phyloP scores from a whole-genome alignment of 2,797 vertebrate species.

The Helarctos malayanus region DNA sequence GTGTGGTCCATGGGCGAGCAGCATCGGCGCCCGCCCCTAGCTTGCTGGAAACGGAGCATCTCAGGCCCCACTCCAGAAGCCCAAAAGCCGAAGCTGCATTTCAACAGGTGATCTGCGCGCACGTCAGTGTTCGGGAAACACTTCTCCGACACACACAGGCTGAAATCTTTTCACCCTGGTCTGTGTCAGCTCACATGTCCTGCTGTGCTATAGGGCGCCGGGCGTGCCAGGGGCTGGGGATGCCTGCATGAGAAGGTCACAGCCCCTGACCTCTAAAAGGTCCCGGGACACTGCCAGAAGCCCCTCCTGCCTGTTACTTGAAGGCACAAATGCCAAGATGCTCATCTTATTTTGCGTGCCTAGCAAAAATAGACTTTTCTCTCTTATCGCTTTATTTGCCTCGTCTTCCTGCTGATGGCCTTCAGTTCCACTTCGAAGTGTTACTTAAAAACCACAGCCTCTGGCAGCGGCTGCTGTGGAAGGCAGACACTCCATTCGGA shows the following conservation, averaged over 20 bases:
- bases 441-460: slow-evolving; percentile 44
- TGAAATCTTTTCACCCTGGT: no score
- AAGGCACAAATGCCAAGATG: not conserved
- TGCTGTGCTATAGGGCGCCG: fast-evolving
- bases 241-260: fast-evolving
- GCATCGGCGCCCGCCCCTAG: no score
- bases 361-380: not conserved
- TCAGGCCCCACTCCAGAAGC: not conserved
- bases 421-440: not conserved
- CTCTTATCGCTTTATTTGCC: not conserved
- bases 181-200: fast-evolving
- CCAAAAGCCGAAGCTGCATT: not conserved
- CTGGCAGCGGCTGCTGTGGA: not conserved
- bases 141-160: not conserved
- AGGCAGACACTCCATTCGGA: not conserved
- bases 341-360: not conserved
- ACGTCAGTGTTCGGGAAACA: not conserved
- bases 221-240: not conserved
- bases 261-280: not conserved
- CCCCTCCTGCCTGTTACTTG: not conserved
- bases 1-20: fast-evolving
- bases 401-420: not conserved
- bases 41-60: not conserved
- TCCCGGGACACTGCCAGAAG: not conserved
- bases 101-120: not conserved